Base-by-base conservation (phyloP, 2,888 invertebrate species). In the Scaptomyza polygonia region DNA sequence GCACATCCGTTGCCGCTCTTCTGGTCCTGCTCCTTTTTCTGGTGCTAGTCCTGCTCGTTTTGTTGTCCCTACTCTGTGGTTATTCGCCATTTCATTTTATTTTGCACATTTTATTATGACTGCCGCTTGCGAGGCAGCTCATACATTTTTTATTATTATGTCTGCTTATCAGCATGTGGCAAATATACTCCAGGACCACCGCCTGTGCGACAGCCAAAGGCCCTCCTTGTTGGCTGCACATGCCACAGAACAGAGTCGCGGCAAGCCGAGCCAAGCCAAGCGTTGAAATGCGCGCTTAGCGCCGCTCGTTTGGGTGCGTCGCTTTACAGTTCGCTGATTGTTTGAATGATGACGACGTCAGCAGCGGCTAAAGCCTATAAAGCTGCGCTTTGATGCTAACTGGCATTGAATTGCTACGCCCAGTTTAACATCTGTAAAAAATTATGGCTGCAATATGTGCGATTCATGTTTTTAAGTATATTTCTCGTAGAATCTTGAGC, bases 81-180 rank as follows among this genome's bases (percentile, higher is more conserved):
- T 79, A 72, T 77, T 75, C 69, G 79, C 84, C 86, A 80, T 86
- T 86, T 80, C 80, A 72, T 83, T 83, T 83, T 83, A 83, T 83
- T 86, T 83, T 86, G 78, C 82, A 83, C 80, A 86, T 83, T 83
- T 83, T 83, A 83, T 86, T 83, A 83, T 86, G 86, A 78, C 80
- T 78, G 70, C 67, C 78, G 83, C 72, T 82, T 83, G 64, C 63
- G 61, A 67, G 52, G 74, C 83, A 74, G 74, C 81, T 80, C 82
- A 83, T 83, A 83, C 82, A 83, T 83, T 83, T 83, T 83, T 83
- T 83, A 83, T 83, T 86, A 83, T 83, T 83, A 83, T 83, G 82
- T 83, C 82, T 83, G 82, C 82, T 83, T 83, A 83, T 83, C 82
- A 83, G 82, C 82, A 83, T 83, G 82, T 86, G 82, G 82, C 82